Conservation (phyloP, 2,888 invertebrate genomes). For the Bugulina stolonifera region DNA sequence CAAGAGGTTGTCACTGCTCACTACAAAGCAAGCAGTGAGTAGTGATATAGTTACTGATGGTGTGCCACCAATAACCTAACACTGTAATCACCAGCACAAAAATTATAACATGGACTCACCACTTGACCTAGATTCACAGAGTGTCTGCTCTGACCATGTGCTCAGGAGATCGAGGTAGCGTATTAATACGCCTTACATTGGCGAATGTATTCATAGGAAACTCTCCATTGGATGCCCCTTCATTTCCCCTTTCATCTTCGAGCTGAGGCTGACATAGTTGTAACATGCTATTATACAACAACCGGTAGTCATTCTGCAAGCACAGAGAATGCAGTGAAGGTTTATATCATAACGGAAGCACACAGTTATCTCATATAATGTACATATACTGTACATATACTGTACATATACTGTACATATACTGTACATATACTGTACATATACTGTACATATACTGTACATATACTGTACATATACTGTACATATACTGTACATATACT, state of each 20-base stretch:
- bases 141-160: constrained; percentile 7
- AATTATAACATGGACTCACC: background rate
- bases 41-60: too few species aligned
- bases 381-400: too few species aligned
- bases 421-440: too few species aligned
- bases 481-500: too few species aligned
- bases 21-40: too few species aligned
- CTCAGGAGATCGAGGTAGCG: constrained; percentile 6
- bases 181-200: background rate
- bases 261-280: constrained; percentile 37
- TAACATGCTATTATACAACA: constrained; percentile 65
- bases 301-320: constrained; percentile 66
- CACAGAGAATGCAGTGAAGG: too few species aligned
- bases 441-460: too few species aligned
- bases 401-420: too few species aligned
- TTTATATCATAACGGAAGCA: background rate
- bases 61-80: background rate
- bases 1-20: too few species aligned
- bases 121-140: background rate
- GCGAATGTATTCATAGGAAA: constrained; percentile 1
- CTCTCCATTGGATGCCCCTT: background rate
- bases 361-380: too few species aligned
- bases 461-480: too few species aligned
- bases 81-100: background rate
- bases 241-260: constrained; percentile 30